Evolutionary conservation across 1,140 invertebrate species (phyloP), one percentile per base, ranked within the genome.

Genomic region (Philopotamus ludificatus): DNA sequence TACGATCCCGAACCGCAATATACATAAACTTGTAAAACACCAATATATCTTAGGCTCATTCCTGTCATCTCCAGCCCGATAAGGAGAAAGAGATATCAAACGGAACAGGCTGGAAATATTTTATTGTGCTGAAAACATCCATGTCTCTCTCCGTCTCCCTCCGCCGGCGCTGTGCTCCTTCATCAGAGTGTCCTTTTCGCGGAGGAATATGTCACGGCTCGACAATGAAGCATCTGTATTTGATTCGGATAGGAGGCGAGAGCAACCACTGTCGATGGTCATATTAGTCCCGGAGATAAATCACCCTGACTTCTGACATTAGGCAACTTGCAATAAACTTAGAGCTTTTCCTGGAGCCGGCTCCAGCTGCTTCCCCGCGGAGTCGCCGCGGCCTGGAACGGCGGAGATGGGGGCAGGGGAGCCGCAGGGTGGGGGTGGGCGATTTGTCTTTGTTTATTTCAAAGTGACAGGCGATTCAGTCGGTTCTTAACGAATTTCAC

Each of bases 391-490:
- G 18, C 28, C 28, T n/a, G 22, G 21, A 8, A 3, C 1, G 1
- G 20, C 51, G 7, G 12, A 12, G 25, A 8, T 34, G 25, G 15
- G 25, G 12, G 12, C 20, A 26, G 20, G 54, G 15, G 54, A 12
- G 25, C 4, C 20, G 25, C 18, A 21, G 12, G n/a, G 10, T 21
- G 21, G 39, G 9, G 39, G 23, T 28, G 55, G 41, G 65, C 65
- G 60, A 66, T 66, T 66, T 66, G 65, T 66, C 65, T 61, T 66
- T 66, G 65, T 66, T 66, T 66, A 66, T 66, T 60, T 60, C 58
- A 62, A 59, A 61, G 49, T 66, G 65, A 66, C 65, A 53, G 58
- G 51, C 41, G 58, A 66, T 61, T 61, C 57, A 65, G 58, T 61
- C 42, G 55, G 65, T 62, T 61, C 65, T 66, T 66, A 47, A 55